A percentile compares a stretch with the other conserved stretches of the same genome.
These are phyloP conservation scores for Oenanthe melanoleuca DNA, from an alignment of 2,113 vertebrate genomes.

Conservation along the genomic window DNA sequence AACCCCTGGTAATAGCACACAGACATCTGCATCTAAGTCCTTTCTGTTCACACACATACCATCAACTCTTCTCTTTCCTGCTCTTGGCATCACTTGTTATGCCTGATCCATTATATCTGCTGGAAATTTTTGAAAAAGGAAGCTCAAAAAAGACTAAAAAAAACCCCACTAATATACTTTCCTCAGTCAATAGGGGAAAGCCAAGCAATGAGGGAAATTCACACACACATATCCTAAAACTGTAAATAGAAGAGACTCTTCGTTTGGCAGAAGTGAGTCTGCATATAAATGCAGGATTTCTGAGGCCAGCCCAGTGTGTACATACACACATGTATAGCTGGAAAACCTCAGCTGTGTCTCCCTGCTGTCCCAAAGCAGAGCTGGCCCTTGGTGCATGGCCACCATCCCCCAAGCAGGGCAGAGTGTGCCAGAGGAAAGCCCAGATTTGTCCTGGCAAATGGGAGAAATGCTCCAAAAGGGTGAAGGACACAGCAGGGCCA, in stretches of 20 bases:
- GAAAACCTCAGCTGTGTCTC: neutral
- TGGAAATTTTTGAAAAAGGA: slow-evolving; percentile 23
- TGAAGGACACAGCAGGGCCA: too few species aligned
- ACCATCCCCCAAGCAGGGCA: neutral
- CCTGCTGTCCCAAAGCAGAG: neutral
- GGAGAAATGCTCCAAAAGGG: neutral
- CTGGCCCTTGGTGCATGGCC: rapidly evolving
- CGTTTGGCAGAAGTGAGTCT: neutral
- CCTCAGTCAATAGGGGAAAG: neutral
- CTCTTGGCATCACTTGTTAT: slow-evolving; percentile 16
- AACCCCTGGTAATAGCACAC: slow-evolving; percentile 29
- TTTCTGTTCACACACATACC: neutral
- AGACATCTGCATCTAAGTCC: neutral
- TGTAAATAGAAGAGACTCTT: neutral
- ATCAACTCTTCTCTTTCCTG: neutral
- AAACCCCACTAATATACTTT: neutral
- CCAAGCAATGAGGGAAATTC: neutral
- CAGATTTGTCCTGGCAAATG: neutral
- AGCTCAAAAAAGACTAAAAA: neutral
- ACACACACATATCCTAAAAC: rapidly evolving
- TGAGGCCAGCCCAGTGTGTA: neutral
- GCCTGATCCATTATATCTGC: slow-evolving; percentile 10
- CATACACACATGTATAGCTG: rapidly evolving
- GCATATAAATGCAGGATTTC: neutral
- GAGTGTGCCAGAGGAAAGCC: neutral